Conservation (phyloP, 2,888 invertebrate genomes). For the Steinernema hermaphroditum region DNA sequence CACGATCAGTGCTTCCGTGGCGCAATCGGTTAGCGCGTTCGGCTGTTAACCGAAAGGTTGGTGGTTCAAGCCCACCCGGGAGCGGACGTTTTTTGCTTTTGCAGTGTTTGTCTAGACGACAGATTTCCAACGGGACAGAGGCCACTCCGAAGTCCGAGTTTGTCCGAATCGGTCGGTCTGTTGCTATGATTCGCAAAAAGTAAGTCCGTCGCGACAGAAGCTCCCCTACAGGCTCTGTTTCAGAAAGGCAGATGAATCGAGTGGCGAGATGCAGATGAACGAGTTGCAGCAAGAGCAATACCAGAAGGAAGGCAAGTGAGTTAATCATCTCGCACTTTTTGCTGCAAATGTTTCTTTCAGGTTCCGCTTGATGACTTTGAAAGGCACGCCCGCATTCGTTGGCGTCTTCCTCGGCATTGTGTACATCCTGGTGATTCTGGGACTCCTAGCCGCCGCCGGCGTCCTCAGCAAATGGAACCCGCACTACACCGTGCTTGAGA, state of each 20-base stretch:
- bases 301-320: background rate
- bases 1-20: conserved; percentile 13
- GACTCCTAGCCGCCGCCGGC: background rate
- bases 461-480: conserved; percentile 14
- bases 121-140: too few species aligned
- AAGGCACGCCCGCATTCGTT: background rate
- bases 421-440: background rate
- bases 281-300: background rate
- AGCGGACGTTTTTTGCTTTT: background rate
- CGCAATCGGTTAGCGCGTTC: conserved; percentile 57
- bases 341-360: background rate
- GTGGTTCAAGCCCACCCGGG: conserved; percentile 61
- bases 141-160: background rate
- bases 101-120: too few species aligned
- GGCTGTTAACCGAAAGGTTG: conserved; percentile 65
- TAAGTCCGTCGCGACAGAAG: too few species aligned
- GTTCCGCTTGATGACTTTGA: background rate
- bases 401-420: background rate
- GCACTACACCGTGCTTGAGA: background rate
- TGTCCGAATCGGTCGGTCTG: background rate
- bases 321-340: background rate
- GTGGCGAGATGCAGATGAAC: too few species aligned
- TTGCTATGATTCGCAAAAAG: background rate
- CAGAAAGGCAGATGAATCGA: too few species aligned
- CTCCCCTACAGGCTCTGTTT: too few species aligned